Evolutionary conservation across 2,888 invertebrate genomes (phyloP).

Genomic region (Thereva nobilitata): DNA sequence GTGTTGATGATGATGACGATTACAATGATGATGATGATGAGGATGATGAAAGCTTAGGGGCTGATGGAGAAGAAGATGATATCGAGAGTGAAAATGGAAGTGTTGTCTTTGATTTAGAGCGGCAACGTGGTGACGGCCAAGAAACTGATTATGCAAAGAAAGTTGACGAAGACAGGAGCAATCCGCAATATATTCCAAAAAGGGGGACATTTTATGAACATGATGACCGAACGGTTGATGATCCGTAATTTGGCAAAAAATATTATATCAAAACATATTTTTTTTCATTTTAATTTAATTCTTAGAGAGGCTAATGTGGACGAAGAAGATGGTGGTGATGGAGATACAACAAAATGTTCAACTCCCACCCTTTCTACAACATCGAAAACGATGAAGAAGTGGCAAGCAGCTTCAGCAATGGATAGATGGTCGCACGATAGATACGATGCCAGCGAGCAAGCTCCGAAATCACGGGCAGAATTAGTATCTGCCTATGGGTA

Average conservation of each 20-base stretch:
- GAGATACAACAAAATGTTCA: slow-evolving; percentile 48
- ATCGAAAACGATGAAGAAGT: slow-evolving; percentile 57
- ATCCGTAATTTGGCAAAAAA: slow-evolving; percentile 59
- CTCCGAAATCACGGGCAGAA: slow-evolving; percentile 84
- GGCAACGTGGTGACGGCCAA: slow-evolving; percentile 74
- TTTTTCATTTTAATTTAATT: slow-evolving; percentile 32
- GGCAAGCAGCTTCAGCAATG: slow-evolving; percentile 57
- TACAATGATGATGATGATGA: slow-evolving; percentile 49
- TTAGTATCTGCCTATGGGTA: slow-evolving; percentile 86
- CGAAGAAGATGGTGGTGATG: slow-evolving; percentile 52
- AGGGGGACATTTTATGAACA: slow-evolving; percentile 96
- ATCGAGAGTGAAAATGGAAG: slow-evolving; percentile 44
- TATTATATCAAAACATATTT: not conserved
- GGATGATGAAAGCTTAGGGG: slow-evolving; percentile 48
- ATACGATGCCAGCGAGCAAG: slow-evolving; percentile 63
- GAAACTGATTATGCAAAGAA: slow-evolving; percentile 68
- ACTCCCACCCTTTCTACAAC: slow-evolving; percentile 52
- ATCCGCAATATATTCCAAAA: slow-evolving; percentile 97
- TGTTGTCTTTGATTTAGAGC: slow-evolving; percentile 44
- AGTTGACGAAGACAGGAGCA: slow-evolving; percentile 91
- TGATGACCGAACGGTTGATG: slow-evolving; percentile 83
- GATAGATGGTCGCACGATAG: slow-evolving; percentile 88
- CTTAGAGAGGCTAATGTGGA: slow-evolving; percentile 53
- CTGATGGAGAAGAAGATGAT: slow-evolving; percentile 43
- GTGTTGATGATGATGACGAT: slow-evolving; percentile 51